Evolutionary conservation across 2,113 vertebrate genomes (phyloP).

Genomic region (Meleagris gallopavo): DNA sequence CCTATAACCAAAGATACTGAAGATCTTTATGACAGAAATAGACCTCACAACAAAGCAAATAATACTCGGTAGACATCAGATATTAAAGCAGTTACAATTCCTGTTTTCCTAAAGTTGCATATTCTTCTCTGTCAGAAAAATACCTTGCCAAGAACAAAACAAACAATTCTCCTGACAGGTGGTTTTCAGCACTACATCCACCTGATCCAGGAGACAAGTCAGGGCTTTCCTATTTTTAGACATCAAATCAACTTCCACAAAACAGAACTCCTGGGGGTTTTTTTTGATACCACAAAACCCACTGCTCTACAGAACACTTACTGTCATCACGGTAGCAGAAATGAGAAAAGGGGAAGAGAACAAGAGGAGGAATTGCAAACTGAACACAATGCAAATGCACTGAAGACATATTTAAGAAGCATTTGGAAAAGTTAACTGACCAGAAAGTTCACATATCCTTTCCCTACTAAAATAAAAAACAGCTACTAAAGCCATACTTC

Average conservation of each 20-base stretch:
- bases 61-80: neutral
- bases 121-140: neutral
- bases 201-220: slow-evolving; percentile 41
- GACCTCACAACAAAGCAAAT: neutral
- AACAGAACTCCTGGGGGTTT: neutral
- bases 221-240: neutral
- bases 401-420: neutral
- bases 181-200: slow-evolving; percentile 43
- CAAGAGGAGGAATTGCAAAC: neutral
- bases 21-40: neutral
- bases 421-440: neutral
- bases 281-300: slow-evolving; percentile 35
- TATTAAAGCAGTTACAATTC: neutral
- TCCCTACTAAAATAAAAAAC: neutral
- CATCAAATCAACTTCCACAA: slow-evolving; percentile 32
- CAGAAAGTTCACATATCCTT: neutral
- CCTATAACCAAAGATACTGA: neutral
- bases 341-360: neutral
- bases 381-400: neutral
- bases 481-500: neutral
- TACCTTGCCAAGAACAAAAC: neutral
- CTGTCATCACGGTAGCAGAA: neutral
- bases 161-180: slow-evolving; percentile 39
- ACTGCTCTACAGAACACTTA: neutral
- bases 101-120: neutral